A percentile compares a stretch with the other conserved stretches of the same genome.
Conservation (phyloP, 2,797 vertebrate genomes). For the Anomalospiza imberbis region DNA sequence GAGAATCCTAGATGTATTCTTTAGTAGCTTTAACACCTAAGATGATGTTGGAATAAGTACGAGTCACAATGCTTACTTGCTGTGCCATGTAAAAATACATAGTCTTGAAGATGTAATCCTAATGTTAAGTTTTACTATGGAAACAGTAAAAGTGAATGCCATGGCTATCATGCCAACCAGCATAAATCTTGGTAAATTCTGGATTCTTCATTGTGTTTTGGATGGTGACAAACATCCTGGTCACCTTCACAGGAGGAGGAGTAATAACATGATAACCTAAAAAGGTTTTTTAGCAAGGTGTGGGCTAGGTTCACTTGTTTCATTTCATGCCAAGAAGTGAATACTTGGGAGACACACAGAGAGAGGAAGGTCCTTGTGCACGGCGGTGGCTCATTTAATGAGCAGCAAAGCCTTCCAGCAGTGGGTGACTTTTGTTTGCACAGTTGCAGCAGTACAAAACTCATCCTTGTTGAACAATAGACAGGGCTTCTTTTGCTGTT, state of each 20-base stretch:
- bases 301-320: neutral
- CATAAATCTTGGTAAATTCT: neutral
- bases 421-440: neutral
- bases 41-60: neutral
- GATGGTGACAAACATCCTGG: neutral
- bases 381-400: neutral
- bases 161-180: accelerated
- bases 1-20: neutral
- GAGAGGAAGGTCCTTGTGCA: neutral
- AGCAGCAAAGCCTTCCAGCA: neutral
- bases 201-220: neutral
- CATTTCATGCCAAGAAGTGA: neutral
- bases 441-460: neutral
- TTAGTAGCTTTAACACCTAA: neutral
- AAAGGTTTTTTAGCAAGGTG: neutral
- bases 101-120: neutral
- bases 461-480: neutral
- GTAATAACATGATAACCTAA: neutral
- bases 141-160: neutral
- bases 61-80: neutral
- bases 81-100: neutral
- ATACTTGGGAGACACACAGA: accelerated
- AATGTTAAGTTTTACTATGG: neutral
- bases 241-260: neutral
- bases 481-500: neutral